These are phyloP conservation scores for Sycophila texana DNA, from an alignment of 2,888 invertebrate species.

Conservation along the genomic window DNA sequence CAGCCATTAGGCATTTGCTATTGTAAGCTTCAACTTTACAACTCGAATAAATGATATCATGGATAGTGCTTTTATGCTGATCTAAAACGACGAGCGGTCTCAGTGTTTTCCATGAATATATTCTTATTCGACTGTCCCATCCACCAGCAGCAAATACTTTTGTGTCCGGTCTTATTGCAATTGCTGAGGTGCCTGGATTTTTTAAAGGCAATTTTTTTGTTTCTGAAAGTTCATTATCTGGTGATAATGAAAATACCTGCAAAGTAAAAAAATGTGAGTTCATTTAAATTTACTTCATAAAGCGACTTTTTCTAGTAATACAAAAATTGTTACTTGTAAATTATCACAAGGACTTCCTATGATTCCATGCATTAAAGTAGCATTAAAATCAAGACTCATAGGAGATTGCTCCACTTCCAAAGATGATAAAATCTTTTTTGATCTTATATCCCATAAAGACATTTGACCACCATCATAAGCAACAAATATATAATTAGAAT, in stretches of 20 bases:
- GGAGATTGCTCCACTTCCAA: slow-evolving; percentile 81
- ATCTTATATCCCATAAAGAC: slow-evolving; percentile 83
- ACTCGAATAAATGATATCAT: slow-evolving; percentile 84
- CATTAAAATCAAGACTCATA: slow-evolving; percentile 84
- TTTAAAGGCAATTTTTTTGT: slow-evolving; percentile 80
- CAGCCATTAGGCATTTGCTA: slow-evolving; percentile 85
- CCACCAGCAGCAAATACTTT: slow-evolving; percentile 86
- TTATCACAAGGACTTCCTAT: slow-evolving; percentile 81
- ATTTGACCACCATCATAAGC: slow-evolving; percentile 87
- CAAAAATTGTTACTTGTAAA: slow-evolving; percentile 77
- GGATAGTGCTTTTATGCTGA: slow-evolving; percentile 83
- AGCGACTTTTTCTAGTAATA: background rate
- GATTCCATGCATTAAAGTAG: slow-evolving; percentile 81
- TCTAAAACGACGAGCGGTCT: slow-evolving; percentile 84
- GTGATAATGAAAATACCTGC: slow-evolving; percentile 68
- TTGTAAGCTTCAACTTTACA: slow-evolving; percentile 82
- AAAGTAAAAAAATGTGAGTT: slow-evolving; percentile 32
- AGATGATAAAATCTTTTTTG: slow-evolving; percentile 78
- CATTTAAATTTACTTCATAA: background rate
- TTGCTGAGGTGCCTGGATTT: slow-evolving; percentile 84
- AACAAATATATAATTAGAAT: slow-evolving; percentile 76
- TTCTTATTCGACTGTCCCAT: slow-evolving; percentile 86
- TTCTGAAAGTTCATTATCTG: slow-evolving; percentile 68
- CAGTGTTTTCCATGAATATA: slow-evolving; percentile 87
- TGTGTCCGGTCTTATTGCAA: slow-evolving; percentile 82